Evolutionary conservation across 2,888 invertebrate genomes (phyloP), one percentile per base, ranked within the genome.

Genomic region (Mechanitis messenoides): DNA sequence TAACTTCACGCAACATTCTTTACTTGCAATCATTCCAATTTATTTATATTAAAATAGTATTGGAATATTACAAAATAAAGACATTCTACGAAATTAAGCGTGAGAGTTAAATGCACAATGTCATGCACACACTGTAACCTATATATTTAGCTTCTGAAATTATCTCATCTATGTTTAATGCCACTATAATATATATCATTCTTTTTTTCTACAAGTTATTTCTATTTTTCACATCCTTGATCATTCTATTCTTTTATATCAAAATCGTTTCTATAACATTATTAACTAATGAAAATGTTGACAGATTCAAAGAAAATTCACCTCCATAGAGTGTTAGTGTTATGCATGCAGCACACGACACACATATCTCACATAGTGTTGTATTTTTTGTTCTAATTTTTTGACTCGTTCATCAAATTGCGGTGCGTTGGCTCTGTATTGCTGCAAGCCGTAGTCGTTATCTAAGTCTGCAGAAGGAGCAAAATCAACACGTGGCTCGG

Each of bases 321-420:
- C 50, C 46, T 35, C 55, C 58, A 2, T 45, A 28, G 33, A n/a
- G 28, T 31, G 45, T 54, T 50, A 63, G 53, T 55, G 69, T 71
- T 69, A 73, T 64, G 42, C 42, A 84, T 83, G 84, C 85, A 80
- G 69, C 63, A 50, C 50, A 50, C 50, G 50, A 50, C 74, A 75
- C 76, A 71, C 74, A 71, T 53, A 65, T 74, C 89, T 90, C 89
- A 90, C 90, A 74, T 87, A 85, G 69, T 88, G 87, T 69, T 87
- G 87, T 67, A 90, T 71, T 63, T 87, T 82, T 64, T 81, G 82
- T 75, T 89, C 96, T 79, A 96, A 91, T 73, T 94, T 93, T 92
- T 94, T 94, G 66, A 96, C 95, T 66, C 96, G 92, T 81, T 95
- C 95, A 84, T 93, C 94, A 86, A 96, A 96, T 78, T 95, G 92